Base-by-base conservation (phyloP, 2,797 vertebrate genomes). In the Thunnus albacares region DNA sequence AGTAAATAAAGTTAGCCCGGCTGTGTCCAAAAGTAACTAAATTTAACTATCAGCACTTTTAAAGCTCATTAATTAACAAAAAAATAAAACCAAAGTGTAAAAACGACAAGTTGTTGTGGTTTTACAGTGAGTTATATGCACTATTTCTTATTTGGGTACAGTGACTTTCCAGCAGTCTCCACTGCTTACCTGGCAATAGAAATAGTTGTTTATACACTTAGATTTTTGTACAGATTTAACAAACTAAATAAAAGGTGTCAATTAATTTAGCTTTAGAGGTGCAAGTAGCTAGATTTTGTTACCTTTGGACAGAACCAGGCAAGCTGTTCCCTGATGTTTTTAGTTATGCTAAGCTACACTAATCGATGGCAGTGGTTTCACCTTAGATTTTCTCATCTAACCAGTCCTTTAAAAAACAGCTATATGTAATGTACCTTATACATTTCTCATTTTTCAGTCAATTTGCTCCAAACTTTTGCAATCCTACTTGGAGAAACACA, bases 221-320 rank as follows among this genome's bases (percentile, higher is more conserved):
- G 41, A 11, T 56, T 35, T 62, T 47, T 55, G 24, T 47, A 52
- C 26, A 56, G n/a, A 55, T 63, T 43, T 61, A 61, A 62, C 68
- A 26, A 24, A 17, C 17, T 22, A 47, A 38, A 70, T 57, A 18
- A 22, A 59, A 18, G 11, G 26, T 59, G 68, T 59, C 45, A 71
- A 49, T 59, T 6, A 5, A 17, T 47, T 47, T 47, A 70, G 53
- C 22, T 22, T 26, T 7, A 43, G 35, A 64, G 41, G 53, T 15
- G 53, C 62, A 51, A 28, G 57, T 65, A 49, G 28, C 20, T 38
- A 51, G 17, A 43, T 69, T 13, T 43, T 43, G 55, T 69, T 56
- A 28, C 11, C 10, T 2, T 56, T 38, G n/a, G 17, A 59, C 12
- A 20, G 17, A 66, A 22, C 14, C 47, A 53, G n/a, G 45, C 12